Conservation (phyloP, 2,888 invertebrate genomes). For the Erebia epiphron region DNA sequence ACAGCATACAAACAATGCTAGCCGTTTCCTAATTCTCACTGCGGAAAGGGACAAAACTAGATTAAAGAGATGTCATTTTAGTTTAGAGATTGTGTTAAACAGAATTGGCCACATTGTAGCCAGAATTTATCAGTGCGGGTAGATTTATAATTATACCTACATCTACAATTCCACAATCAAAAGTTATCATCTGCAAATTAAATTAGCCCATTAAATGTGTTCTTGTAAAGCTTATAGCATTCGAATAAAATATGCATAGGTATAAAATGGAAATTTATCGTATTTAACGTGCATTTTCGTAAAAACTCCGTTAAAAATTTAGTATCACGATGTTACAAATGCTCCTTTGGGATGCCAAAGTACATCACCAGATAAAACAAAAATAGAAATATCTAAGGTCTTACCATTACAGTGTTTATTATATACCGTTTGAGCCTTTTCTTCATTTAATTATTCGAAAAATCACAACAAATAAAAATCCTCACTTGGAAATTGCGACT, state of each 20-base stretch:
- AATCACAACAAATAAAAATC: constrained; percentile 67
- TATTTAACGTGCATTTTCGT: constrained; percentile 24
- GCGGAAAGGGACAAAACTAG: no score
- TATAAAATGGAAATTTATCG: background rate
- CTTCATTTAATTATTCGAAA: constrained; percentile 51
- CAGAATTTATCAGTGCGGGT: constrained; percentile 33
- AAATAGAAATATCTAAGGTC: constrained; percentile 33
- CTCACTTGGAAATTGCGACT: constrained; percentile 56
- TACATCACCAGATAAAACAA: background rate
- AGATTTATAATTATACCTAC: constrained; percentile 25
- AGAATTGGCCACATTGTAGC: background rate
- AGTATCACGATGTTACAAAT: constrained; percentile 24
- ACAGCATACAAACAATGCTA: no score
- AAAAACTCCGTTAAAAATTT: constrained; percentile 38
- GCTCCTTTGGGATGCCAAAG: background rate
- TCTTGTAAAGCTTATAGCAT: background rate
- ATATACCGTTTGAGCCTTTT: constrained; percentile 55
- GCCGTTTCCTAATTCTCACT: no score
- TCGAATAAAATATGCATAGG: background rate
- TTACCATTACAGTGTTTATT: constrained; percentile 61
- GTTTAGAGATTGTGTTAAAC: no score
- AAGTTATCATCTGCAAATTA: background rate
- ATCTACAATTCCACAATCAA: constrained; percentile 1
- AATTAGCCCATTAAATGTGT: background rate
- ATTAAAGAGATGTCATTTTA: no score